Percentiles rank a stretch among this genome's conserved stretches.
Evolutionary conservation across 2,797 vertebrate genomes (phyloP).

Genomic region (Buceros bicornis): DNA sequence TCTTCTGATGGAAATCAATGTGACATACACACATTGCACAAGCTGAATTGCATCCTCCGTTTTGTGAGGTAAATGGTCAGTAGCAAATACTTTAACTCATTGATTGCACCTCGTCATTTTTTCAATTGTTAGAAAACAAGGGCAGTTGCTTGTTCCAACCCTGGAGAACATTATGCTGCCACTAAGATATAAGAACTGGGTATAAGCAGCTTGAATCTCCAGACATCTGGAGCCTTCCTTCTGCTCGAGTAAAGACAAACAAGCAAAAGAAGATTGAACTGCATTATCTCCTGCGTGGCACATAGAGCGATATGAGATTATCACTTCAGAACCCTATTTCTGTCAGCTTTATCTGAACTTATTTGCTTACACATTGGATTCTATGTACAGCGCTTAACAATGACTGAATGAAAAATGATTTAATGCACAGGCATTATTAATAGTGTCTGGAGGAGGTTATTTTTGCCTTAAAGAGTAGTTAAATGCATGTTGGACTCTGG

Average conservation of each 20-base stretch:
- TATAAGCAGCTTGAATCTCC: not conserved
- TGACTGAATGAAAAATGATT: not conserved
- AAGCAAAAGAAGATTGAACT: not conserved
- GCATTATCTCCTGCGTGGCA: not conserved
- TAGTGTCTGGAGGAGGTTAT: not conserved
- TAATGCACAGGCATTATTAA: not conserved
- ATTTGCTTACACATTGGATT: not conserved
- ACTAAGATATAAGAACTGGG: not conserved
- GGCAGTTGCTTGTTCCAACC: not conserved
- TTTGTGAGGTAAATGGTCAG: not conserved
- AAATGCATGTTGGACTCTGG: not conserved
- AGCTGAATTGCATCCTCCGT: not conserved
- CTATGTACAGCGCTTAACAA: not conserved
- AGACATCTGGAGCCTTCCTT: not conserved
- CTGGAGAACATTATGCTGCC: not conserved
- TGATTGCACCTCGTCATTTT: not conserved
- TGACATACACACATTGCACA: not conserved
- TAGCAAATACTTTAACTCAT: not conserved
- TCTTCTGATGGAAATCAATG: conserved; percentile 1
- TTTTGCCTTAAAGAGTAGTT: conserved; percentile 1
- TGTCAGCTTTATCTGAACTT: conserved; percentile 14
- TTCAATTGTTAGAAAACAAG: not conserved
- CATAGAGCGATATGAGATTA: not conserved
- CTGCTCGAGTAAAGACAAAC: conserved; percentile 1
- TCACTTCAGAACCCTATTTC: not conserved